phyloP scores from a whole-genome alignment of 2,888 invertebrate species.

The Eupeodes latifasciatus region DNA sequence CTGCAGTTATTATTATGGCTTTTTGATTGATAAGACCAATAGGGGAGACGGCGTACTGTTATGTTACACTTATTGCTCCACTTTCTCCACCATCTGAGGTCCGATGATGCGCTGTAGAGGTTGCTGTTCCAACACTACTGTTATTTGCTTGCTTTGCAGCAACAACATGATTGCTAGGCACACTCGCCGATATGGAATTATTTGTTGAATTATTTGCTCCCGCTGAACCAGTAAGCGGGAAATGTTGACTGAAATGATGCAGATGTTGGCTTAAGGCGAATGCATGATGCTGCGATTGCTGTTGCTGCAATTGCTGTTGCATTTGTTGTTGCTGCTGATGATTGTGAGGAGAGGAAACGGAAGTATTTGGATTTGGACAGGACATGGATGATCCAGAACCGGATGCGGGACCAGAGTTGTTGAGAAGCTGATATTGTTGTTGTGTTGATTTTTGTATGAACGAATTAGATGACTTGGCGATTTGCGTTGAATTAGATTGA shows the following conservation, averaged over 20 bases:
- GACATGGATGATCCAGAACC: constrained; percentile 52
- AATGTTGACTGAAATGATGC: constrained; percentile 81
- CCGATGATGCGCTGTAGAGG: constrained; percentile 67
- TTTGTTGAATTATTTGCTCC: constrained; percentile 68
- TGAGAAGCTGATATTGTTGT: constrained; percentile 40
- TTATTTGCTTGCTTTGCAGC: constrained; percentile 55
- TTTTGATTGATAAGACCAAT: constrained; percentile 22
- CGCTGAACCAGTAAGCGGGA: constrained; percentile 77
- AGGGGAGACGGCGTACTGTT: constrained; percentile 77
- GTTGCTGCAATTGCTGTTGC: constrained; percentile 77
- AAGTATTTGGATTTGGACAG: constrained; percentile 39
- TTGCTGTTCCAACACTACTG: constrained; percentile 61
- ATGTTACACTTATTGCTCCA: constrained; percentile 83
- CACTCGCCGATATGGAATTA: constrained; percentile 48
- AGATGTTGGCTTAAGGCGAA: constrained; percentile 81
- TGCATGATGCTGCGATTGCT: constrained; percentile 77
- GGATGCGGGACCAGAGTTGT: constrained; percentile 33
- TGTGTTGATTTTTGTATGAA: constrained; percentile 14
- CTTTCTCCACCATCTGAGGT: constrained; percentile 78
- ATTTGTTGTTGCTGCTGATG: constrained; percentile 73
- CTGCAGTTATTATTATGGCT: constrained; percentile 37
- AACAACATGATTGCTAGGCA: constrained; percentile 34
- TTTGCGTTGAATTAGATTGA: not conserved
- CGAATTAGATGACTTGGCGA: constrained; percentile 14
- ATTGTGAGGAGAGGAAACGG: constrained; percentile 45